phyloP scores from a whole-genome alignment of 2,113 vertebrate species.

The Zapornia atra region DNA sequence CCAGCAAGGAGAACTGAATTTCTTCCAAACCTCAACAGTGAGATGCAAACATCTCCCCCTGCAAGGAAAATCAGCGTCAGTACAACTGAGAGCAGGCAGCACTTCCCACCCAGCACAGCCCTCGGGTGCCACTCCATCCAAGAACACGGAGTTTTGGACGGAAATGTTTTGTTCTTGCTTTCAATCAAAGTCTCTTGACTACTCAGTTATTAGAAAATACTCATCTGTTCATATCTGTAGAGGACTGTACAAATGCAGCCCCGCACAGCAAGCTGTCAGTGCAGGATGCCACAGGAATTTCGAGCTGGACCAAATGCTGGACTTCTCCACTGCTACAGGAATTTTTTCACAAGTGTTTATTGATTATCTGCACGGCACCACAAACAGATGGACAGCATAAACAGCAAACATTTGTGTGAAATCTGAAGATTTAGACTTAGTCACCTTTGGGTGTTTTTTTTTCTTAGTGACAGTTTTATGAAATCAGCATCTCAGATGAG shows the following conservation, averaged over 20 bases:
- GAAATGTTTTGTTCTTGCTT: not conserved
- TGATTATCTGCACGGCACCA: constrained; percentile 29
- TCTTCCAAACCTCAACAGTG: not conserved
- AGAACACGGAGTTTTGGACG: not conserved
- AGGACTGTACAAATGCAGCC: not conserved
- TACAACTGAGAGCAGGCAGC: not conserved
- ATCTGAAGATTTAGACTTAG: constrained; percentile 3
- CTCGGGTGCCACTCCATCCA: not conserved
- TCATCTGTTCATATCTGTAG: not conserved
- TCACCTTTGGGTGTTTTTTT: not conserved
- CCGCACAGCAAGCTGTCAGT: not conserved
- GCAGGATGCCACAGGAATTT: not conserved
- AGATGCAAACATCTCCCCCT: not conserved
- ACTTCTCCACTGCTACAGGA: not conserved
- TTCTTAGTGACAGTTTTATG: not conserved
- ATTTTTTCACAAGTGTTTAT: not conserved
- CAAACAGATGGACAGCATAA: not conserved
- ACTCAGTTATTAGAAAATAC: not conserved
- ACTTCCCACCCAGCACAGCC: not conserved
- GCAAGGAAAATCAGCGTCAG: not conserved
- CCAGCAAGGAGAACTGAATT: not conserved
- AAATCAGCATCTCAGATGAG: not conserved
- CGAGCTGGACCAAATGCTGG: not conserved
- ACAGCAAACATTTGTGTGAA: not conserved
- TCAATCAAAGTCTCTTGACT: not conserved